Evolutionary conservation across 1,140 invertebrate genomes (phyloP), one percentile per base, ranked within the genome.

Genomic region (Drosophila littoralis): DNA sequence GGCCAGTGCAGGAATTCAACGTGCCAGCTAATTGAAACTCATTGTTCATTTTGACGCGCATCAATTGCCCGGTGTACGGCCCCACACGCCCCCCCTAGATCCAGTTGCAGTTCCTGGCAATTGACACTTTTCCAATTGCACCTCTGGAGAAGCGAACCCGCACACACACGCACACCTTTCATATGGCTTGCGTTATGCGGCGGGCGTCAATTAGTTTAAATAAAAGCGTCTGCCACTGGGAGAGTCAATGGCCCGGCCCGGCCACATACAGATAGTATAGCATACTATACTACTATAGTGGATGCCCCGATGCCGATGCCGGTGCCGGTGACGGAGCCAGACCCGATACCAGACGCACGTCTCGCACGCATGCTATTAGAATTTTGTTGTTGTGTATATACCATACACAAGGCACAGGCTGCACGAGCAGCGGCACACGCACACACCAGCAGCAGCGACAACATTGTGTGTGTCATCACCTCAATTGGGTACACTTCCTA

Each of bases 401-500:
- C 69, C 50, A 80, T 66, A 65, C 65, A 57, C 69, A 75, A 28
- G 4, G 22, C 22, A 28, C 4, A 5, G 22, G 3, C 22, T 28
- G 22, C 22, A 28, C 4, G 22, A 28, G 22, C 22, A 28, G 22
- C 22, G 22, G 22, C 57, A 79, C 58, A 55, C 69, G 71, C 66
- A 55, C 58, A 22, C 32, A 28, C 13, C 6, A 5, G 10, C n/a
- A n/a, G n/a, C 9, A 45, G 12, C 10, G 33, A 60, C 67, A 55
- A 63, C 74, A 72, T 51, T 79, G 79, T 88, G 84, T 86, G 84
- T 89, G 84, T 89, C 84, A 89, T 89, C 84, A 84, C 84, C 84
- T 89, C 84, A 89, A 89, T 89, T 89, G 84, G 84, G 84, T 89
- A 89, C 84, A 89, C 84, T 89, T 89, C 84, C 84, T 89, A 89